Evolutionary conservation across 2,888 invertebrate species (phyloP).

Genomic region (Cerceris ruficornis): DNA sequence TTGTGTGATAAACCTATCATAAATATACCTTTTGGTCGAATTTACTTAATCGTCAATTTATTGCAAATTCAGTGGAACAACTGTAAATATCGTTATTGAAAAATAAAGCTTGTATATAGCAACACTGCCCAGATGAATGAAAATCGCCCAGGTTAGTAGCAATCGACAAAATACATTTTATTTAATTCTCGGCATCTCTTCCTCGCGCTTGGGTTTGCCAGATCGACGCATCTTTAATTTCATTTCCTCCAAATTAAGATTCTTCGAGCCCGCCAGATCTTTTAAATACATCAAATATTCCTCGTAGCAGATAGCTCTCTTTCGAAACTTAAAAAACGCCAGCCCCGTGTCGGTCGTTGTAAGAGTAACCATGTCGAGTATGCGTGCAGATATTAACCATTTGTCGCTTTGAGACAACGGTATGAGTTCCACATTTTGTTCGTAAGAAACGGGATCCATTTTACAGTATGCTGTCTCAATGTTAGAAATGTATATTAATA

Average conservation of each 20-base stretch:
- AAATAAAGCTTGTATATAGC: slow-evolving; percentile 44
- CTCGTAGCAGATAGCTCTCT: slow-evolving; percentile 70
- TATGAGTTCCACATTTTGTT: slow-evolving; percentile 58
- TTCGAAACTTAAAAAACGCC: slow-evolving; percentile 74
- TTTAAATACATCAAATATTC: slow-evolving; percentile 69
- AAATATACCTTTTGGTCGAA: background rate
- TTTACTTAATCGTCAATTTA: background rate
- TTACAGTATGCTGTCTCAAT: slow-evolving; percentile 67
- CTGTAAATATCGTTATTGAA: slow-evolving; percentile 33
- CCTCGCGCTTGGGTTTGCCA: slow-evolving; percentile 54
- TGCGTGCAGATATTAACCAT: slow-evolving; percentile 70
- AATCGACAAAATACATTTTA: background rate
- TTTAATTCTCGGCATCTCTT: slow-evolving; percentile 31
- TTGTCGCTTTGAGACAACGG: slow-evolving; percentile 73
- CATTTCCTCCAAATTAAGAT: slow-evolving; percentile 64
- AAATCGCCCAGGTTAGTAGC: slow-evolving; percentile 1
- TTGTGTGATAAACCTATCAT: background rate
- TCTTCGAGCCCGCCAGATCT: slow-evolving; percentile 63
- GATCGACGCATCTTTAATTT: slow-evolving; percentile 68
- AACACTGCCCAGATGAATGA: background rate
- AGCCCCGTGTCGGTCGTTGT: slow-evolving; percentile 73
- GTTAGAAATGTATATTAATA: background rate
- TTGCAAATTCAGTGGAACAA: background rate
- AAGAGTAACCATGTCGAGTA: slow-evolving; percentile 70
- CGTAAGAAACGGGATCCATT: slow-evolving; percentile 68